Evolutionary conservation across 2,888 invertebrate genomes (phyloP).

Genomic region (Syrphus vitripennis): DNA sequence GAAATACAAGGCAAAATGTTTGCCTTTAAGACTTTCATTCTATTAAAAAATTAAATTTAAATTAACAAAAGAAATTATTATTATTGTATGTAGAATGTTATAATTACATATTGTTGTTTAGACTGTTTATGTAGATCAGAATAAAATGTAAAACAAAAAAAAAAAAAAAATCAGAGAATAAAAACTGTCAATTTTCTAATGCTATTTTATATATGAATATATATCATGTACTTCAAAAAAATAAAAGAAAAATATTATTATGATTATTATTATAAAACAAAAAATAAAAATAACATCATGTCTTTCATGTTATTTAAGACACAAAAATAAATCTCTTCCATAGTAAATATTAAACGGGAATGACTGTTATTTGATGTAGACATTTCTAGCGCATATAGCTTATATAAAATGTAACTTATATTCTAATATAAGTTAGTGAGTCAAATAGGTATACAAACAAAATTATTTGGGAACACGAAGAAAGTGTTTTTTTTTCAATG

Average conservation of each 20-base stretch:
- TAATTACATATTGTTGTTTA: conserved; percentile 48
- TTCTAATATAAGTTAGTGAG: neutral
- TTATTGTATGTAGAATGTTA: conserved; percentile 51
- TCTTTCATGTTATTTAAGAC: conserved; percentile 38
- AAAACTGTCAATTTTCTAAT: conserved; percentile 69
- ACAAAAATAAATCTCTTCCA: conserved; percentile 50
- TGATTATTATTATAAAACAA: conserved; percentile 21
- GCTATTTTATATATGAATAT: conserved; percentile 58
- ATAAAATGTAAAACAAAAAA: conserved; percentile 24
- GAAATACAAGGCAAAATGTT: conserved; percentile 39
- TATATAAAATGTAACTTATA: neutral
- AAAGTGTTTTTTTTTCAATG: neutral
- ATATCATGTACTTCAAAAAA: conserved; percentile 28
- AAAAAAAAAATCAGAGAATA: conserved; percentile 35
- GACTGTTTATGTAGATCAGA: conserved; percentile 43
- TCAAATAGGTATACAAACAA: neutral
- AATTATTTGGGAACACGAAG: neutral
- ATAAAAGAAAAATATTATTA: conserved; percentile 17
- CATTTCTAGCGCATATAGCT: conserved; percentile 17
- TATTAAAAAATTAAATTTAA: conserved; percentile 34
- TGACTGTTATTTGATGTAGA: conserved; percentile 58
- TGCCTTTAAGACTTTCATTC: conserved; percentile 59
- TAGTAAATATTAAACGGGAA: conserved; percentile 47
- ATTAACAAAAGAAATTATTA: conserved; percentile 17
- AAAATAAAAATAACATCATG: neutral